Evolutionary conservation across 1,140 invertebrate genomes (phyloP), one percentile per base, ranked within the genome.

Genomic region (Ceratoteleas bidentatus): DNA sequence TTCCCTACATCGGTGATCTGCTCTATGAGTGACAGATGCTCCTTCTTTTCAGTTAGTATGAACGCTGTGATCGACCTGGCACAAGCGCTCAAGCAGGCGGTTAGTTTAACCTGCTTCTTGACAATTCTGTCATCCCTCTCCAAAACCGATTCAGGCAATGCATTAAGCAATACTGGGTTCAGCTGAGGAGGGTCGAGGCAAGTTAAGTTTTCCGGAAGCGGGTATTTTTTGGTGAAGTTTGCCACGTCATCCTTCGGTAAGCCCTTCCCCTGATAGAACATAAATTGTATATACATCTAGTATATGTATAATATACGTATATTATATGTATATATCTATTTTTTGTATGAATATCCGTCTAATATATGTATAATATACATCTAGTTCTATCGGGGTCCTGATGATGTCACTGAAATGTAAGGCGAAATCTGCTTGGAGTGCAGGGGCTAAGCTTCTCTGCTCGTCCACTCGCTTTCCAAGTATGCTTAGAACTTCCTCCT

Each of bases 51-150:
- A 15, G 38, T 13, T 9, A 9, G 2, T 32, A 73, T 50, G 0
- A 79, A 36, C 4, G 0, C 4, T n/a, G 62, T 43, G 34, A 79
- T 73, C 1, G 36, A 47, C 33, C 38, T 70, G 38, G 15, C 0
- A 40, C 52, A 60, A 43, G 60, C 78, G 34, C 62, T 58, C 0
- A 84, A 56, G n/a, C 57, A 69, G 3, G 61, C 52, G 8, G 75
- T 6, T 14, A 80, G 11, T 40, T 84, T 84, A 38, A 61, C 66
- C 61, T 84, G 83, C 49, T 81, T 77, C 11, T 43, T 65, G 4
- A 76, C 36, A 38, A 84, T 75, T 38, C 73, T 65, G 6, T 40
- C 16, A 13, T 84, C 78, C 10, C 81, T 53, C 38, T 66, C 70
- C 9, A 82, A 3, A 1, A 80, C 54, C 11, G 61, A n/a, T 4